A percentile compares a stretch with the other conserved stretches of the same genome.
phyloP scores from a whole-genome alignment of 35 echinoderm and acorn worm genomes.

The Anneissia japonica region DNA sequence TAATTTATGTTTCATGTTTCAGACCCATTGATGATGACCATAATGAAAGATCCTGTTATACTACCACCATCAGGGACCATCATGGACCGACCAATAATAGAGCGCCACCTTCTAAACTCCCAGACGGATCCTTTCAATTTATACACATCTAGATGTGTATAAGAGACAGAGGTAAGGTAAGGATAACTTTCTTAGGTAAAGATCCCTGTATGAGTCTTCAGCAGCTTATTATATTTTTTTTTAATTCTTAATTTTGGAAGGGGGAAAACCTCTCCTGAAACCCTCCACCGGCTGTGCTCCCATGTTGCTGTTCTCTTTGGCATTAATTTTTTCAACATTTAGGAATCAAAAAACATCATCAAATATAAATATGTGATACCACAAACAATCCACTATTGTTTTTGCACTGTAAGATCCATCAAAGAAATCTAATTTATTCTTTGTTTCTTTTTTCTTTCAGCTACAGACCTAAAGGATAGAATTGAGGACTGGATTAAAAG shows the following conservation, averaged over 20 bases:
- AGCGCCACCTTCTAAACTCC: conserved; percentile 90
- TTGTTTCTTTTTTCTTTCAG: conserved; percentile 36
- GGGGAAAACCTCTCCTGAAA: neutral
- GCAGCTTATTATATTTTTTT: no score
- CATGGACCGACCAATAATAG: conserved; percentile 93
- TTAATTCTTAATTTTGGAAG: neutral
- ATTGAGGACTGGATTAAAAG: conserved; percentile 71
- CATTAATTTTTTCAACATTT: neutral
- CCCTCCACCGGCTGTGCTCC: neutral
- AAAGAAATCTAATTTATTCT: neutral
- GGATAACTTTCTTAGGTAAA: no score
- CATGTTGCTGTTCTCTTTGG: no score
- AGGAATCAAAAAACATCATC: neutral
- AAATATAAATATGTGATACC: no score
- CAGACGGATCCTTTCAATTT: conserved; percentile 89
- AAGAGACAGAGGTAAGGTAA: neutral
- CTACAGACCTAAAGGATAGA: conserved; percentile 64
- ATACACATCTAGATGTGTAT: neutral
- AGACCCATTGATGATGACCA: conserved; percentile 94
- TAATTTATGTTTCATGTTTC: neutral
- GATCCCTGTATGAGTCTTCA: no score
- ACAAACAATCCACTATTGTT: neutral
- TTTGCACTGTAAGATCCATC: neutral
- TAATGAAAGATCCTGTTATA: conserved; percentile 88
- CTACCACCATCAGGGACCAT: conserved; percentile 78